Base-by-base conservation (phyloP, 2,113 vertebrate genomes). In the Capreolus pygargus region DNA sequence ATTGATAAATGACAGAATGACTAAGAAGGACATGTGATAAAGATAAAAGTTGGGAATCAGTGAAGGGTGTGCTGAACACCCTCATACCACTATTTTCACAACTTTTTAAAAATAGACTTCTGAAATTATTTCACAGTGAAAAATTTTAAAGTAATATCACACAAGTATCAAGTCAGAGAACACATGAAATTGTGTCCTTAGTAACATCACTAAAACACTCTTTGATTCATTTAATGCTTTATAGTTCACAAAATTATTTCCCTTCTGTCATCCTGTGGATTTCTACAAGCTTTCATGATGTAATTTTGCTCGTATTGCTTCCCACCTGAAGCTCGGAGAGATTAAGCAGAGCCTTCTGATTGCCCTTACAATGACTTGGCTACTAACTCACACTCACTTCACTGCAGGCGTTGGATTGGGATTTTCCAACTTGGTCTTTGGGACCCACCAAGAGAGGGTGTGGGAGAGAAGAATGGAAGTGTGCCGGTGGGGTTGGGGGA, bases 91-190 rank as follows among this genome's bases (percentile, higher is more conserved):
- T 45, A n/a, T 61, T 88, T 95, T 91, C 82, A 92, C 2, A 87
- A 74, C 19, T 90, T 85, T 91, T 78, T 84, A 67, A 92, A 28
- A 76, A 27, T 14, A 43, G 23, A 27, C 27, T 76, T 70, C 19
- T 87, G 39, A 90, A 94, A 84, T 76, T 76, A 95, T 94, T 74
- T 90, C 58, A 86, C 96, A 92, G 28, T 87, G 52, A 86, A 94
- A 92, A 50, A 2, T 1, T 95, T 60, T 60, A 86, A 95, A 76
- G 33, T 54, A 76, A 86, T 19, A 45, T 3, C 27, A 88, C 17
- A 82, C 79, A 91, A 87, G 43, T 78, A 95, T 91, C 30, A 50
- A 81, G 27, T 25, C 50, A 61, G 76, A 86, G 11, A 70, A 96
- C 7, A 0, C 7, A 43, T 21, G 14, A 54, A 89, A 58, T 36